A percentile compares a stretch with the other conserved stretches of the same genome.
phyloP scores from a whole-genome alignment of 2,797 vertebrate genomes.

The Gymnocypris eckloni region DNA sequence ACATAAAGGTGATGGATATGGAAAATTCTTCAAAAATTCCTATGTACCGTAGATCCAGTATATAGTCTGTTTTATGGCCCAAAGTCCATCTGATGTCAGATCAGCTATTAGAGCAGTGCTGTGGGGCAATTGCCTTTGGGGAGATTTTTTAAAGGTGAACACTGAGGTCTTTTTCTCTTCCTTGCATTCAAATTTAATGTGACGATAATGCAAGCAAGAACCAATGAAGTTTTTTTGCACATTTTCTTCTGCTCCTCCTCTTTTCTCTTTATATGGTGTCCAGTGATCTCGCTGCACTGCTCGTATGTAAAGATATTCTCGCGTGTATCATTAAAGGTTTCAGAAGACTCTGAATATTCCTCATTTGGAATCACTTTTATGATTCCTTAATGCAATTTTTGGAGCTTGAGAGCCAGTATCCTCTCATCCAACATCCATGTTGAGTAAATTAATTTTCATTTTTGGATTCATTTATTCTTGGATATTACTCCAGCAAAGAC shows the following conservation, averaged over 20 bases:
- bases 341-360: background rate
- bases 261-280: background rate
- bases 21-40: background rate
- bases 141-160: background rate
- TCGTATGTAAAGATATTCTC: background rate
- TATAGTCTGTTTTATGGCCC: background rate
- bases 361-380: slow-evolving; percentile 4
- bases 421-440: background rate
- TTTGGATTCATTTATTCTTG: background rate
- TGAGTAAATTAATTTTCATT: background rate
- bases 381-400: background rate
- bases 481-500: background rate
- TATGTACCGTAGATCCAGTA: background rate
- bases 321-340: background rate
- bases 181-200: background rate
- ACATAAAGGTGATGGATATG: slow-evolving; percentile 15
- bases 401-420: background rate
- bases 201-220: background rate
- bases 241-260: background rate
- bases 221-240: background rate
- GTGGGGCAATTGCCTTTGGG: background rate
- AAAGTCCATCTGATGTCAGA: background rate
- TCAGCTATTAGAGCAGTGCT: background rate
- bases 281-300: background rate
- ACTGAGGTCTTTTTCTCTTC: background rate